These are phyloP conservation scores for Anguilla rostrata DNA, from an alignment of 2,113 vertebrate species.

Conservation along the genomic window DNA sequence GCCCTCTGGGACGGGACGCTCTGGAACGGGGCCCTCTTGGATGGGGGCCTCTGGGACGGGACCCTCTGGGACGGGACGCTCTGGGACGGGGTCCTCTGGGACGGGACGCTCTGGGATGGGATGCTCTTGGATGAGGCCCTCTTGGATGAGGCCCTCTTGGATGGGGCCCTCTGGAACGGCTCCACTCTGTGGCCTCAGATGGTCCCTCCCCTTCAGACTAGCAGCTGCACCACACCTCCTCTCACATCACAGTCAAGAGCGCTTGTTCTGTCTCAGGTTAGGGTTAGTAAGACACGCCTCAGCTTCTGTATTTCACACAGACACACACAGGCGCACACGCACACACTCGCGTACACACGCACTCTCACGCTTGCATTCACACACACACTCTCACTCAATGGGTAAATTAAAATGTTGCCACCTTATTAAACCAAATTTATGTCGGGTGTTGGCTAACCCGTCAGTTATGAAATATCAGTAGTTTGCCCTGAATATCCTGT, in stretches of 20 bases:
- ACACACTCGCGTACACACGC: background rate
- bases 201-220: background rate
- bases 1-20: too few relatives aligned
- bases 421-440: background rate
- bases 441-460: too few relatives aligned
- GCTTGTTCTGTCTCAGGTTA: background rate
- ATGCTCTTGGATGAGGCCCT: background rate
- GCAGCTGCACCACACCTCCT: slow-evolving; percentile 31
- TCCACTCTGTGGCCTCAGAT: too few relatives aligned
- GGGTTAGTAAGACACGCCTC: background rate
- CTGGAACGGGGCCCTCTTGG: too few relatives aligned
- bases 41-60: too few relatives aligned
- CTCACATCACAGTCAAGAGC: slow-evolving; percentile 38
- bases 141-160: too few relatives aligned
- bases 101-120: too few relatives aligned
- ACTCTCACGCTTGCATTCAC: background rate
- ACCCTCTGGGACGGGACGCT: background rate
- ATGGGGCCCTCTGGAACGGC: too few relatives aligned
- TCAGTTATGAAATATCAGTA: background rate
- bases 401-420: background rate
- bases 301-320: background rate
- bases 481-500: background rate
- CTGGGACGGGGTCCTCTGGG: background rate
- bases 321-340: too few relatives aligned
- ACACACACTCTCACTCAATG: background rate